Base-by-base conservation (phyloP, 64 coral and sea anemone species). In the Stichodactyla mertensii region DNA sequence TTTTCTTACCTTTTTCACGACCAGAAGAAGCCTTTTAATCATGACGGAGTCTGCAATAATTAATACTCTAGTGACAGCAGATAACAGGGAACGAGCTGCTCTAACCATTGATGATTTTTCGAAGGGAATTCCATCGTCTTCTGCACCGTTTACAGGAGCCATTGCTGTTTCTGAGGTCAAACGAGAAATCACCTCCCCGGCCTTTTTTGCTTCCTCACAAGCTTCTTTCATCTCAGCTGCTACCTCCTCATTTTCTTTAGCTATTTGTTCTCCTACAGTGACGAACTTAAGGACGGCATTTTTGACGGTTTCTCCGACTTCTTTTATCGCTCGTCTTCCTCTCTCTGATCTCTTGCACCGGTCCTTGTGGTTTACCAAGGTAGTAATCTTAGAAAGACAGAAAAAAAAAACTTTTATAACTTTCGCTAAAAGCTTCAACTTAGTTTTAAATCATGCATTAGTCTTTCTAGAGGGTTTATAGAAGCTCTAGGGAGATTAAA, bases 331-430 rank as follows among this genome's bases (percentile, higher is more conserved):
- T 79, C 89, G 86, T 16, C 83, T 60, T 7, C 83, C 93, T 12
- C 87, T 87, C 51, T 71, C 85, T 53, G 97, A 86, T 58, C 90
- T 84, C 26, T 85, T 92, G 28, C 85, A 83, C 16, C 83, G 81
- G 12, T 92, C 93, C 84, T 95, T 99, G 93, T 99, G 97, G 88
- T 99, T 99, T 7, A 99, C 91, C 18, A 99, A 71, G 8, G 97
- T 99, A 78, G 93, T 99, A 82, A 99, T 95, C 97, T 99, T 58
- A 23, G 16, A 61, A 28, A 59, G 16, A 11, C 57, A 24, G 10
- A 7, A 16, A 85, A 85, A n/a, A 31, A 85, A 24, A 82, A 74
- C 18, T 66, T 66, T 20, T 74, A 11, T 23, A 31, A 74, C 69
- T 74, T 26, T 23, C 4, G 1, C 22, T 23, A 10, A 31, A 10